Evolutionary conservation across 1,140 invertebrate genomes (phyloP).

Genomic region (Platyura marginata): DNA sequence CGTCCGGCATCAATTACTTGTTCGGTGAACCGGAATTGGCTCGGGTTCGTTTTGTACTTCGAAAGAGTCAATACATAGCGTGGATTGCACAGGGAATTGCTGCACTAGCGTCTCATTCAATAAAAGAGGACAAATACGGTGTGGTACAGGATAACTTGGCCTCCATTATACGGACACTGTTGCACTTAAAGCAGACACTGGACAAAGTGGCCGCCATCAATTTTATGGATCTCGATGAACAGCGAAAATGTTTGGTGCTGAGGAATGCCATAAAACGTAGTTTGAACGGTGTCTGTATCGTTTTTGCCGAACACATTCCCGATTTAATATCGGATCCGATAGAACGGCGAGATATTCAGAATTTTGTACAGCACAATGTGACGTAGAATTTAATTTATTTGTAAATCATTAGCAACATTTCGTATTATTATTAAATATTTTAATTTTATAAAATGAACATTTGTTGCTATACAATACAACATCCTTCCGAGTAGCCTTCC

Average conservation of each 20-base stretch:
- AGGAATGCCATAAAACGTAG: conserved; percentile 45
- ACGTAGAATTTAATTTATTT: no score
- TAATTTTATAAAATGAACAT: no score
- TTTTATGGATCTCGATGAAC: conserved; percentile 34
- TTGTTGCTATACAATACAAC: no score
- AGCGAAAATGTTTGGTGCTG: conserved; percentile 33
- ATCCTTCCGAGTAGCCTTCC: no score
- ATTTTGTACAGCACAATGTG: no score
- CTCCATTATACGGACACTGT: conserved; percentile 39
- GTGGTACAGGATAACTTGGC: conserved; percentile 60
- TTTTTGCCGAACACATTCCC: conserved; percentile 44
- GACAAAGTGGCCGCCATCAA: conserved; percentile 50
- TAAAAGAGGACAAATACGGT: conserved; percentile 58
- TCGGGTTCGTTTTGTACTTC: conserved; percentile 38
- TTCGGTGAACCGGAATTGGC: conserved; percentile 50
- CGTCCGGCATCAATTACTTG: conserved; percentile 45
- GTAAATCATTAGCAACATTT: no score
- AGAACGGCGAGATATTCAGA: no score
- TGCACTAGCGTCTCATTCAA: conserved; percentile 40
- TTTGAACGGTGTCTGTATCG: conserved; percentile 50
- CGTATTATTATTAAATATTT: no score
- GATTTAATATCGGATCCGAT: conserved; percentile 38
- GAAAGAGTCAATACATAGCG: conserved; percentile 44
- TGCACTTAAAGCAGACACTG: conserved; percentile 44
- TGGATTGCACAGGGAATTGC: conserved; percentile 52